Conservation (phyloP, 2,797 vertebrate genomes). For the Gallirallus australis region DNA sequence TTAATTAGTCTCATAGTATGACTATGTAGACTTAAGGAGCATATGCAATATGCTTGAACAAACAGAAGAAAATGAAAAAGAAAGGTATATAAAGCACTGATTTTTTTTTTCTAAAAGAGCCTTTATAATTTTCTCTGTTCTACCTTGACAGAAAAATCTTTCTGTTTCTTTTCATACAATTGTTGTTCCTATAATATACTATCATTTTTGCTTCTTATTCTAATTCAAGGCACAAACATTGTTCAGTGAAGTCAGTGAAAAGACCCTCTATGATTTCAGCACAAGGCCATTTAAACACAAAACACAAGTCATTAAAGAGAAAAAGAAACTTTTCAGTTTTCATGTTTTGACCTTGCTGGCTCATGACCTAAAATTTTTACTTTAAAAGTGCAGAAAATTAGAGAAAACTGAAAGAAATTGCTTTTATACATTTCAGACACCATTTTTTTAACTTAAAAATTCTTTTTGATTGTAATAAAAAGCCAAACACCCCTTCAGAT, state of each 20-base stretch:
- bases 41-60: background rate
- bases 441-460: background rate
- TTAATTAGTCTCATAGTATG: background rate
- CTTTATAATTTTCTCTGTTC: background rate
- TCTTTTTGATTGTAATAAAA: background rate
- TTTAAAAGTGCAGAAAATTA: background rate
- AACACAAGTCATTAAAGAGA: background rate
- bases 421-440: background rate
- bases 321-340: background rate
- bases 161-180: background rate
- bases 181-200: background rate
- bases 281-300: background rate
- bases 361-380: background rate
- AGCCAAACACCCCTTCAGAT: rapidly evolving
- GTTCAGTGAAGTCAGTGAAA: background rate
- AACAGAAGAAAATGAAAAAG: background rate
- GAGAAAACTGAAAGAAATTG: background rate
- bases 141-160: background rate
- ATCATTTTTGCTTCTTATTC: background rate
- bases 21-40: background rate
- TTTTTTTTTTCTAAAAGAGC: background rate
- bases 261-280: background rate
- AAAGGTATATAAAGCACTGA: background rate
- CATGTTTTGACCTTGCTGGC: background rate
- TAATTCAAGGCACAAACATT: background rate